Evolutionary conservation across 2,797 vertebrate genomes (phyloP), one percentile per base, ranked within the genome.

Genomic region (Garrulus glandarius): DNA sequence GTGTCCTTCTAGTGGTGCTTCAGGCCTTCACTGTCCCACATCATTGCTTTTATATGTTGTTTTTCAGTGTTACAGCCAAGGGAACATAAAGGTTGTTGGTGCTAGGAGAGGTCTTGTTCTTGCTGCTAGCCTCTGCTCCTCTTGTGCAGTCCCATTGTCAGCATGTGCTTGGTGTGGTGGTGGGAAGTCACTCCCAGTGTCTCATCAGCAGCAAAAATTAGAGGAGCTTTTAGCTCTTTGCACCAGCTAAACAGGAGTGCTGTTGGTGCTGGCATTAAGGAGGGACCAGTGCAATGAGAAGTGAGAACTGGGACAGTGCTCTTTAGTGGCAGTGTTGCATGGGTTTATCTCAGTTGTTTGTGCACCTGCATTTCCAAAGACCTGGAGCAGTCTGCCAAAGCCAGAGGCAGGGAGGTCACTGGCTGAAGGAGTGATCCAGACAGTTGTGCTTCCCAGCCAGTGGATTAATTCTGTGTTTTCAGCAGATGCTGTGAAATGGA

Each of bases 211-310:
- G 34, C 16, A 63, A 8, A 72, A 72, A 39, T 29, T 11, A 41
- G n/a, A 63, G 23, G 47, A 74, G 29, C 46, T 88, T 89, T 79
- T 22, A 32, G 37, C 24, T 71, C 41, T 77, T 84, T 56, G 26
- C 32, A 23, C 7, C 5, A n/a, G 37, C 46, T 50, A 6, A 67
- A 41, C 0, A 0, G 19, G 13, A 9, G 11, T 16, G n/a, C 13
- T 36, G 10, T 41, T 1, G 0, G 23, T 0, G 1, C 67, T 43
- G 71, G 71, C 26, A 27, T 64, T 11, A 18, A 84, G 57, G 52
- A 56, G 41, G 49, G 49, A 32, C 22, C 9, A 11, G 22, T 21
- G 53, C 34, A 22, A 0, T 63, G 30, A 15, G 52, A 52, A 36
- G 41, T 32, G 60, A 44, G 52, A 61, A 9, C 18, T 8, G 24